phyloP scores from a whole-genome alignment of 2,113 vertebrate species.

The Smithornis capensis region DNA sequence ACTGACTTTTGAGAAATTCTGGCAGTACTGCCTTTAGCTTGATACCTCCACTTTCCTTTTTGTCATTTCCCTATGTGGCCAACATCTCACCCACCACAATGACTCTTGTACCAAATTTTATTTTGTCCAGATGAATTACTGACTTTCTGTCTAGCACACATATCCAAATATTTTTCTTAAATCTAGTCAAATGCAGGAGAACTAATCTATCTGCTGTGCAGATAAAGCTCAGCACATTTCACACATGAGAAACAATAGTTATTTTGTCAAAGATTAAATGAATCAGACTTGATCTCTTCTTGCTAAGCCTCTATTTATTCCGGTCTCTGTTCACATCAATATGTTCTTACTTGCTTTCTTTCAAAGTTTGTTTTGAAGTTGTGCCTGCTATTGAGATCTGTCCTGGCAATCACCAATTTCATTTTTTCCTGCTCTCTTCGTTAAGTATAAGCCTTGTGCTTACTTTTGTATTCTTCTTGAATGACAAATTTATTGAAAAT shows the following conservation, averaged over 20 bases:
- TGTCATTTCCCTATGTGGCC: not conserved
- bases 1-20: not conserved
- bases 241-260: constrained; percentile 18
- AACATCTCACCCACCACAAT: not conserved
- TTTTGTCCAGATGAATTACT: constrained; percentile 18
- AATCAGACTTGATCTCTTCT: constrained; percentile 2
- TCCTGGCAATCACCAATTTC: not conserved
- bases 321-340: not conserved
- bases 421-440: not conserved
- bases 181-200: not conserved
- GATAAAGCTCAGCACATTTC: not conserved
- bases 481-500: not conserved
- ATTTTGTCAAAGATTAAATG: constrained; percentile 25
- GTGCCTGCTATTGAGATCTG: not conserved
- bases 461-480: not conserved
- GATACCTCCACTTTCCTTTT: not conserved
- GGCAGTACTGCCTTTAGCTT: not conserved
- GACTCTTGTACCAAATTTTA: not conserved
- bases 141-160: not conserved
- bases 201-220: not conserved
- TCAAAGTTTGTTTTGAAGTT: not conserved
- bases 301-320: not conserved
- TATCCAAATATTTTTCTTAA: not conserved
- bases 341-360: not conserved
- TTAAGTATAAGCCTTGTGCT: not conserved